A percentile compares a stretch with the other conserved stretches of the same genome.
phyloP scores from a whole-genome alignment of 1,140 invertebrate species.

The Diorhabda elongata region DNA sequence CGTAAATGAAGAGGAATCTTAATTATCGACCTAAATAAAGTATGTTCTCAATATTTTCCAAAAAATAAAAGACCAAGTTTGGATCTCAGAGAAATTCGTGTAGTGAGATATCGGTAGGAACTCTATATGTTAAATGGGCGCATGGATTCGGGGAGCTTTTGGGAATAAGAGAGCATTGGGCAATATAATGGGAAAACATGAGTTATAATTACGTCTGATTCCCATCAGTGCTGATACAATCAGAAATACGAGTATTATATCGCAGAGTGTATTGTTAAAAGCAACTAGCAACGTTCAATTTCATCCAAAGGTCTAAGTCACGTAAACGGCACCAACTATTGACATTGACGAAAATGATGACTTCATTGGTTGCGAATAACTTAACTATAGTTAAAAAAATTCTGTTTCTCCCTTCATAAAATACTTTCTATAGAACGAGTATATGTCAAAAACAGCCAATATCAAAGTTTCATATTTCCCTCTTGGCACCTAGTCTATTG shows the following conservation, averaged over 20 bases:
- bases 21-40: neutral
- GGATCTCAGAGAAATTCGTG: neutral
- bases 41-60: neutral
- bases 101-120: neutral
- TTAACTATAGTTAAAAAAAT: too few relatives aligned
- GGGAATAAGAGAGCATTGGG: neutral
- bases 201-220: neutral
- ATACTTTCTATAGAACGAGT: too few relatives aligned
- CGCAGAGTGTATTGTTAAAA: neutral
- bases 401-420: too few relatives aligned
- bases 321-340: too few relatives aligned
- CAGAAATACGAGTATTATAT: neutral
- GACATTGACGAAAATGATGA: too few relatives aligned
- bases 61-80: neutral
- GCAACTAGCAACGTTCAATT: neutral
- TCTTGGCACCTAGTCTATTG: too few relatives aligned
- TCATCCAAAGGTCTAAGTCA: neutral
- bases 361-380: too few relatives aligned
- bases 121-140: neutral
- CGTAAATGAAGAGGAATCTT: too few relatives aligned
- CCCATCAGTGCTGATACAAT: neutral
- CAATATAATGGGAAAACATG: neutral
- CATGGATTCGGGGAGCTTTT: neutral
- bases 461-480: too few relatives aligned
- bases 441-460: too few relatives aligned